Evolutionary conservation across 2,113 vertebrate species (phyloP), one percentile per base, ranked within the genome.

Genomic region (Nanorana parkeri): DNA sequence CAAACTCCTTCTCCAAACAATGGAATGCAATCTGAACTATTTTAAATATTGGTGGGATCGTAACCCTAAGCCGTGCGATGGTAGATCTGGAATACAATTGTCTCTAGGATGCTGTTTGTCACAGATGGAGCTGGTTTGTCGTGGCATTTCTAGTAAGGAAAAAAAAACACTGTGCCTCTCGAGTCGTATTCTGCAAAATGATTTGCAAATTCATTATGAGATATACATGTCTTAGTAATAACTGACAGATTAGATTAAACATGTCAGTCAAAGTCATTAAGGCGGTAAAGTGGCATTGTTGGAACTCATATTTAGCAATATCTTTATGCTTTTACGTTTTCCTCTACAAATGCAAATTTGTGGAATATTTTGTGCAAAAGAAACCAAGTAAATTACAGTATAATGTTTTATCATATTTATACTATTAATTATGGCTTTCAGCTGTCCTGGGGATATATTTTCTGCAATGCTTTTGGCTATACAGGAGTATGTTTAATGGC

Each of bases 201-300:
- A 85, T 87, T 74, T 85, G 36, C 68, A 84, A 87, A 86, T 79
- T 84, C n/a, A 78, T 89, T 88, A 81, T 82, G 78, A 87, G 52
- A 52, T 66, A 86, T 84, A 29, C 78, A 68, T 85, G 69, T 84
- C 74, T 84, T 85, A 85, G 83, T 83, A 86, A 85, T 90, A 84
- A 83, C 69, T 84, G 86, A 87, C 85, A 84, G 68, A 19, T 86
- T 86, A 72, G 85, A 89, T 88, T 84, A 88, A 84, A 88, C 72
- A 84, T 76, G 24, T 28, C 61, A 51, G 60, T 83, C 68, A 86
- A 73, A 52, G 51, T 51, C 86, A 85, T 78, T 0, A 5, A 81
- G 51, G 61, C 82, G 85, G 60, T 52, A 73, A 20, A 81, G 83
- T 83, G 82, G 82, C 83, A 85, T 86, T n/a, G 71, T 41, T 85